These are phyloP conservation scores for Drosophila tani DNA, from an alignment of 1,140 invertebrate genomes.

Conservation along the genomic window DNA sequence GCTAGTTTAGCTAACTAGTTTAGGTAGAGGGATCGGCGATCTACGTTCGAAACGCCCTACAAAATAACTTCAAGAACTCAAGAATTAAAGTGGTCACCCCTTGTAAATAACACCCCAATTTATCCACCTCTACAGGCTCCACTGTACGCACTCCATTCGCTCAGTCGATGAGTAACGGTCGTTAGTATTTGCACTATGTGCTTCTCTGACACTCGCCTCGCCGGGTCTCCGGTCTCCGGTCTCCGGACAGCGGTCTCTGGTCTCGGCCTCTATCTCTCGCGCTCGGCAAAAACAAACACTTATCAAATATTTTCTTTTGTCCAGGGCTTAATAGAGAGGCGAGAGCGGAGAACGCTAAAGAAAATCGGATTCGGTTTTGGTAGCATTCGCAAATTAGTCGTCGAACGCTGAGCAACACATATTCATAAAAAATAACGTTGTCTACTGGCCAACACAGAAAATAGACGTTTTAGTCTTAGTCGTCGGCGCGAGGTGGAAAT, in stretches of 20 bases:
- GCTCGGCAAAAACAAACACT: conserved; percentile 62
- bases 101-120: not conserved
- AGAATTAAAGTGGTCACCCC: rapidly evolving
- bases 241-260: not conserved
- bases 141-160: conserved; percentile 27
- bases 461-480: conserved; percentile 17
- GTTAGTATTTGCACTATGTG: conserved; percentile 40
- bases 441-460: conserved; percentile 24
- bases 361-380: conserved; percentile 50
- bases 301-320: conserved; percentile 77
- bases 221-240: conserved; percentile 8
- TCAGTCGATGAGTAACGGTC: conserved; percentile 35
- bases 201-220: conserved; percentile 22
- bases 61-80: too few species aligned
- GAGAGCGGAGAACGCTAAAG: conserved; percentile 52
- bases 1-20: not conserved
- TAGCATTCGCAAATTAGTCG: conserved; percentile 68
- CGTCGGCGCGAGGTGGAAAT: conserved; percentile 48
- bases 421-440: conserved; percentile 49
- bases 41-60: not conserved
- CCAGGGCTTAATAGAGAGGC: conserved; percentile 61
- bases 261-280: conserved; percentile 39
- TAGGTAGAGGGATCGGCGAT: not conserved
- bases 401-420: conserved; percentile 59
- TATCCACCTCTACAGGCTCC: not conserved